phyloP scores from a whole-genome alignment of 2,797 vertebrate species.

The Poecilia gillii region DNA sequence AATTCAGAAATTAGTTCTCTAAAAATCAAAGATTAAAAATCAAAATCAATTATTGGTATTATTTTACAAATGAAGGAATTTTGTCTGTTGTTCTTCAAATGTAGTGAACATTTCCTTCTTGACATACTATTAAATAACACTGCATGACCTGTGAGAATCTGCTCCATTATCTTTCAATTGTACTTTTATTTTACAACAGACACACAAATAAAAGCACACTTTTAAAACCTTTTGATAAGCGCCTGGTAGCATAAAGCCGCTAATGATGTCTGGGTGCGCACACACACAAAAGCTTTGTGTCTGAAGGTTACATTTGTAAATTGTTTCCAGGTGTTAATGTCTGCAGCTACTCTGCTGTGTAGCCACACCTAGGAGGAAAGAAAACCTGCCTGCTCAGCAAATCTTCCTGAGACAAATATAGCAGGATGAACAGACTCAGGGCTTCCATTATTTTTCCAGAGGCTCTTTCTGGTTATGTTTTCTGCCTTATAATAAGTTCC shows the following conservation, averaged over 20 bases:
- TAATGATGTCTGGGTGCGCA: neutral
- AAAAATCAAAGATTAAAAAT: neutral
- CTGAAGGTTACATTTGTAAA: neutral
- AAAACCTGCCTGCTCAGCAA: conserved; percentile 43
- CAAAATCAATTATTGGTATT: neutral
- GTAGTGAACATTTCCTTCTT: neutral
- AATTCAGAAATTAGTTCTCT: no score
- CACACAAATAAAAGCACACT: neutral
- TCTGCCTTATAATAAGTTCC: conserved; percentile 24
- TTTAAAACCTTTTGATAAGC: neutral
- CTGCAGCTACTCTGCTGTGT: conserved; percentile 30
- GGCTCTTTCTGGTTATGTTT: conserved; percentile 33
- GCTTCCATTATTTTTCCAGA: conserved; percentile 37
- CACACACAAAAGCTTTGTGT: neutral
- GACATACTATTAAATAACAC: neutral
- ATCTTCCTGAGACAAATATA: conserved; percentile 52
- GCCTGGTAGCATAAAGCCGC: neutral
- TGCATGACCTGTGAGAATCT: neutral
- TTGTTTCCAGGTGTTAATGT: conserved; percentile 32
- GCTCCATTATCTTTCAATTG: neutral
- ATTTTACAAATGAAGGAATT: neutral
- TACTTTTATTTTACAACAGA: neutral
- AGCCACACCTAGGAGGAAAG: conserved; percentile 1
- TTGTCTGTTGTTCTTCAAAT: neutral
- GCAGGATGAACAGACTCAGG: conserved; percentile 29